Base-by-base conservation (phyloP, 1,140 invertebrate genomes). In the Carposina sasakii region DNA sequence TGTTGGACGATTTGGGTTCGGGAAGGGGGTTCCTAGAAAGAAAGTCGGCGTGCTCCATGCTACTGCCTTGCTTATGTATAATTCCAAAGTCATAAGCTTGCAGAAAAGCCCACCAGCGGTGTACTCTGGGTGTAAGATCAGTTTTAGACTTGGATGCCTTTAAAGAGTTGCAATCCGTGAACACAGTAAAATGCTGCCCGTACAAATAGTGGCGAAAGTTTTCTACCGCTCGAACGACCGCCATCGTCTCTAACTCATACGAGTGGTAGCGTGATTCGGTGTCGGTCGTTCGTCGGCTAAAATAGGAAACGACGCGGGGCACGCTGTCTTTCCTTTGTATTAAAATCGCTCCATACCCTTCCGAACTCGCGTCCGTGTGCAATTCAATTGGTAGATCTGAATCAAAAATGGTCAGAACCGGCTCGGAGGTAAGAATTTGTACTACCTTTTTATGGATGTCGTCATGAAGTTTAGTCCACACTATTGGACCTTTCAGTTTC, bases 221-320 rank as follows among this genome's bases (percentile, higher is more conserved):
- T 33, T 33, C 31, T 33, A 33, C 8, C 31, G 31, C 31, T 33
- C 31, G 31, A n/a, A 33, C 31, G 13, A 33, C 31, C 15, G 31
- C 31, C 8, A 33, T 10, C 31, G 31, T 33, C 31, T 33, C 13
- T 13, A 33, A 13, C 15, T 33, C 31, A 13, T 33, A 15, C 31
- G 31, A 33, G 31, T 33, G 31, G 31, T 33, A 33, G 8, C 31
- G 31, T 33, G 31, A 33, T 13, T 33, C 31, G 4, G 15, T 13
- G 4, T 33, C 31, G 13, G 31, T 10, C 13, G 31, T 33, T 10
- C 31, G 9, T 13, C 31, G 31, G 15, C 31, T 33, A 13, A n/a
- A 33, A 13, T 33, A 15, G 4, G 9, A 4, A 15, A 33, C n/a
- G 3, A 33, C 13, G 8, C 15, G 31, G 9, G 31, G 31, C 13